These are phyloP conservation scores for Troilus luridus DNA, from an alignment of 2,888 invertebrate species.

Conservation along the genomic window DNA sequence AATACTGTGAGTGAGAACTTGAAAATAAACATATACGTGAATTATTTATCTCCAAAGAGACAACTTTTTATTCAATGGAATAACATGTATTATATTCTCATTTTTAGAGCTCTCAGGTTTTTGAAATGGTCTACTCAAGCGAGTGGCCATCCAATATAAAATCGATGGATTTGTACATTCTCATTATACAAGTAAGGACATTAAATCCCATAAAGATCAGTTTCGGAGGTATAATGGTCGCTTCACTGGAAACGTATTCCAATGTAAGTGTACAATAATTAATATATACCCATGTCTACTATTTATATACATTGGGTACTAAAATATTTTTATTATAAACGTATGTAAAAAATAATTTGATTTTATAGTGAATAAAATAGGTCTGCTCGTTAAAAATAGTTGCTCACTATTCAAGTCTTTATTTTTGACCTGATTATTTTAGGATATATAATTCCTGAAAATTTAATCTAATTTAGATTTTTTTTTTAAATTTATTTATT, in stretches of 20 bases:
- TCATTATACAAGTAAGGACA: background rate
- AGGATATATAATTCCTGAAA: too few species aligned
- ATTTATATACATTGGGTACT: too few species aligned
- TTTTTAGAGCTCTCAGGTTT: background rate
- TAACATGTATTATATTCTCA: background rate
- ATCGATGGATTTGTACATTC: background rate
- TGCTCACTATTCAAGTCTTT: too few species aligned
- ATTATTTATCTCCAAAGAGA: background rate
- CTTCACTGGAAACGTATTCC: constrained; percentile 33
- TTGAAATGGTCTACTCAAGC: constrained; percentile 11
- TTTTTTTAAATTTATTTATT: too few species aligned
- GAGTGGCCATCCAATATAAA: background rate
- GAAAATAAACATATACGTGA: too few species aligned
- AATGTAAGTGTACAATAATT: background rate
- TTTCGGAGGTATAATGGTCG: background rate
- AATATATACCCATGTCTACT: background rate
- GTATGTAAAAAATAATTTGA: too few species aligned
- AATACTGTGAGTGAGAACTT: background rate
- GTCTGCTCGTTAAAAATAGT: too few species aligned
- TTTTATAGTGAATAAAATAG: too few species aligned
- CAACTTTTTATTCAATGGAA: background rate
- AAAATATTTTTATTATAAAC: too few species aligned
- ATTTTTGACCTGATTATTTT: too few species aligned
- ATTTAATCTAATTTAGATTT: too few species aligned
- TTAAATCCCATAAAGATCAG: background rate